A percentile compares a stretch with the other conserved stretches of the same genome.
Conservation (phyloP, 2,888 invertebrate genomes). For the Ellobium chinense region DNA sequence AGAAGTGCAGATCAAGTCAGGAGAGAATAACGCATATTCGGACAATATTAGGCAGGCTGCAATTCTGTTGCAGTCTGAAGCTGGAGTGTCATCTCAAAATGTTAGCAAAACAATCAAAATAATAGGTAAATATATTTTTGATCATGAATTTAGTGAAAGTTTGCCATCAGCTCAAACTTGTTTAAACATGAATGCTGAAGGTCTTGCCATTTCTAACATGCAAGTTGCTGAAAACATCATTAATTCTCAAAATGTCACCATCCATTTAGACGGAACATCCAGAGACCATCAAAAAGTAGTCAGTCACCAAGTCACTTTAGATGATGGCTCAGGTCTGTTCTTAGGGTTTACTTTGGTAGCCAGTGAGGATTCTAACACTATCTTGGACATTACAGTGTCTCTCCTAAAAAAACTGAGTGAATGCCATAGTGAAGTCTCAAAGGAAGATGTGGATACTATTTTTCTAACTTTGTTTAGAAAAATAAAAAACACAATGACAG, state of each 20-base stretch:
- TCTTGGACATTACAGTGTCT: conserved; percentile 5
- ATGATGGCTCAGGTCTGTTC: background rate
- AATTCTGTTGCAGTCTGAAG: background rate
- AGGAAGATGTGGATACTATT: background rate
- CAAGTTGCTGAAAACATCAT: background rate
- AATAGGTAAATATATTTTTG: background rate
- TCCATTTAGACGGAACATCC: background rate
- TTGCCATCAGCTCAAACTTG: background rate
- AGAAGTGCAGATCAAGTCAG: background rate
- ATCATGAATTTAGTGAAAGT: background rate
- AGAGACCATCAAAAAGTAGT: conserved; percentile 12
- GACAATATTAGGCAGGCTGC: background rate
- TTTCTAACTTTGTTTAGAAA: background rate
- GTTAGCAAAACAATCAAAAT: background rate
- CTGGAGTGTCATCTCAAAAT: background rate
- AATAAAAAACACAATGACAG: conserved; percentile 15
- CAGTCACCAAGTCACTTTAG: background rate
- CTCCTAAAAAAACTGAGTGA: background rate
- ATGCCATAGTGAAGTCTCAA: background rate
- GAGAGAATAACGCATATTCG: background rate
- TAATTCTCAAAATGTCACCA: background rate
- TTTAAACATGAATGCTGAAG: background rate
- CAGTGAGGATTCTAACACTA: conserved; percentile 7
- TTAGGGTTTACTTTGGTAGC: conserved; percentile 7
- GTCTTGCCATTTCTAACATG: background rate